Evolutionary conservation across 2,797 vertebrate species (phyloP).

Genomic region (Poliocrania exsul): DNA sequence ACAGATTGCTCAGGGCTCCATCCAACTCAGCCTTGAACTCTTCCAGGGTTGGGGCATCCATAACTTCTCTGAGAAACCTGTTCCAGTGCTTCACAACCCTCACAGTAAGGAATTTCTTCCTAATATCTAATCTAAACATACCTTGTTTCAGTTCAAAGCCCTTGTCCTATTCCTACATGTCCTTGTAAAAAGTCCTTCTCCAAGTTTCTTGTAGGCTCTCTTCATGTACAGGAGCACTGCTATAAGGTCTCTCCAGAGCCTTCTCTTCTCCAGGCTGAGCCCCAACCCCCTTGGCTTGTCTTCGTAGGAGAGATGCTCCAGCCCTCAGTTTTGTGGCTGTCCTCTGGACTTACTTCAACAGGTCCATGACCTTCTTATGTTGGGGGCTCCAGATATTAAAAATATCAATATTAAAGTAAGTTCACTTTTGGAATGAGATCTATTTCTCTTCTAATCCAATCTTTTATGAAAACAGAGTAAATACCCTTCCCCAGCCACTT

Average conservation of each 20-base stretch:
- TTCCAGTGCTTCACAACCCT: neutral
- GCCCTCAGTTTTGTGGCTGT: neutral
- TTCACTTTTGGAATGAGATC: slow-evolving; percentile 10
- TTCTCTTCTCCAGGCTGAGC: neutral
- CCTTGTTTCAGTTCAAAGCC: neutral
- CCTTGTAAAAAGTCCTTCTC: neutral
- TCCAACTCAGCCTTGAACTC: neutral
- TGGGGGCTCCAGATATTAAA: neutral
- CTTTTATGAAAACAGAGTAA: slow-evolving; percentile 33
- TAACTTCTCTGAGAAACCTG: neutral
- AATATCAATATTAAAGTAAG: neutral
- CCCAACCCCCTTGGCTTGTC: neutral
- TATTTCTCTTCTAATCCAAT: slow-evolving; percentile 29
- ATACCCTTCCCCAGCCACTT: slow-evolving; percentile 15
- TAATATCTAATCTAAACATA: neutral
- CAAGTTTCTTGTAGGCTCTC: neutral
- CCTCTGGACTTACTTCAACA: neutral
- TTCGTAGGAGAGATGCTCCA: neutral
- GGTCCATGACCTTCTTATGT: neutral
- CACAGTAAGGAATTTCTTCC: neutral
- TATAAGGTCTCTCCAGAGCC: neutral
- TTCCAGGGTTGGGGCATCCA: neutral
- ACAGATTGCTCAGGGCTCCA: neutral
- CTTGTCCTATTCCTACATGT: neutral
- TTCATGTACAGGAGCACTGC: neutral